A percentile compares a stretch with the other conserved stretches of the same genome.
Evolutionary conservation across 2,797 vertebrate genomes (phyloP).

Genomic region (Megaceryle alcyon): DNA sequence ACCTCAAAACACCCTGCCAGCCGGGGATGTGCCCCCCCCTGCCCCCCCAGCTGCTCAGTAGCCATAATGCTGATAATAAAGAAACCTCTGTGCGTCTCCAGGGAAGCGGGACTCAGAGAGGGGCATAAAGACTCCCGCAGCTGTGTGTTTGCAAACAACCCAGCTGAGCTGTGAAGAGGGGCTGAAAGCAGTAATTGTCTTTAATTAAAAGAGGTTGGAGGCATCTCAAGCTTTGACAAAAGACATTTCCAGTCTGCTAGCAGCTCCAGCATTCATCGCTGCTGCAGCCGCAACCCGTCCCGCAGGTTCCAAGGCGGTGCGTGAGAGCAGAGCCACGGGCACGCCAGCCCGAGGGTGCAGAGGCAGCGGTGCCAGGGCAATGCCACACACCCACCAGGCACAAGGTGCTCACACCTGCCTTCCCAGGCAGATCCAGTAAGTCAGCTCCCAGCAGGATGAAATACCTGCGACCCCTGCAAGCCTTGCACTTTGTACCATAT

Average conservation of each 20-base stretch:
- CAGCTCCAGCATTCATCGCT: constrained; percentile 56
- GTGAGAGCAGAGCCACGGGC: rapidly evolving
- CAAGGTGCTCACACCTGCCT: rapidly evolving
- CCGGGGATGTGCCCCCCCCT: not conserved
- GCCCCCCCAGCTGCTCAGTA: not conserved
- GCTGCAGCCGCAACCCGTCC: constrained; percentile 30
- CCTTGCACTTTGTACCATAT: rapidly evolving
- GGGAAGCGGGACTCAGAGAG: constrained; percentile 70
- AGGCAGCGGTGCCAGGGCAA: not conserved
- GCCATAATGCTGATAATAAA: constrained; percentile 55
- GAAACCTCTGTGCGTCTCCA: constrained; percentile 76
- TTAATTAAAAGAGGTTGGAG: constrained; percentile 86
- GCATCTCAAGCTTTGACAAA: constrained; percentile 80
- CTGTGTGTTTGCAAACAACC: constrained; percentile 87
- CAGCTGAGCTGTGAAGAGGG: constrained; percentile 81
- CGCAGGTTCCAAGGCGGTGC: not conserved
- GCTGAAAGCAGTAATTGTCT: constrained; percentile 88
- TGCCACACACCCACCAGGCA: not conserved
- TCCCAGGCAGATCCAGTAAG: not conserved
- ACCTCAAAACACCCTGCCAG: not conserved
- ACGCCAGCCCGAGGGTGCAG: not conserved
- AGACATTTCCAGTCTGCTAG: constrained; percentile 78
- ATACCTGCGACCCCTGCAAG: not conserved
- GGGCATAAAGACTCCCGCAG: constrained; percentile 79
- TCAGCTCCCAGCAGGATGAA: not conserved